Conservation (phyloP, 2,113 vertebrate species). For the Bucco capensis region DNA sequence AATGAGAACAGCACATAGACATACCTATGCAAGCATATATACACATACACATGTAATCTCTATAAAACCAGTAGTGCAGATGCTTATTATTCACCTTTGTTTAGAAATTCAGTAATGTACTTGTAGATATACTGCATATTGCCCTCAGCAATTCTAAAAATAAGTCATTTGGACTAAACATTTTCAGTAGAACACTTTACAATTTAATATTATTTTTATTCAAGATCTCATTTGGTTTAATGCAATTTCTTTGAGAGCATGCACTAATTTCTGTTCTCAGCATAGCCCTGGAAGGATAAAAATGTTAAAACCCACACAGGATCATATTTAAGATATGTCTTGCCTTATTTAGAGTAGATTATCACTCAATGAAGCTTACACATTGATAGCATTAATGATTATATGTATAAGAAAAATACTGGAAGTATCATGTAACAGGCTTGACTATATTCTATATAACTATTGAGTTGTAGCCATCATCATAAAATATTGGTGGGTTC, state of each 20-base stretch:
- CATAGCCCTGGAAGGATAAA: slow-evolving; percentile 1
- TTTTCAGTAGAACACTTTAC: slow-evolving; percentile 39
- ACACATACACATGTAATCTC: background rate
- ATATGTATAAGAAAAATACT: background rate
- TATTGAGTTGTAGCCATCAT: background rate
- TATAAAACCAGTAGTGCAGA: background rate
- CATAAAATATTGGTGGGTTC: background rate
- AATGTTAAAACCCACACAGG: no score
- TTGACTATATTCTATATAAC: background rate
- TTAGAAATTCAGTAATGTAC: slow-evolving; percentile 18
- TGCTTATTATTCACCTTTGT: background rate
- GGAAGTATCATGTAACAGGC: background rate
- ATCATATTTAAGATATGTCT: background rate
- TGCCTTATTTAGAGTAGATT: slow-evolving; percentile 17
- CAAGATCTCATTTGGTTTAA: slow-evolving; percentile 25
- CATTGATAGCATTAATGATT: background rate
- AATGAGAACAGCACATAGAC: background rate
- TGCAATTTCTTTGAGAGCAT: slow-evolving; percentile 26
- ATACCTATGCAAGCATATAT: background rate
- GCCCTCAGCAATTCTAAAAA: slow-evolving; percentile 49
- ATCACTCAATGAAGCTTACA: background rate
- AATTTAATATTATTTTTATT: slow-evolving; percentile 56
- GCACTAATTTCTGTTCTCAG: slow-evolving; percentile 21
- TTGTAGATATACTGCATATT: slow-evolving; percentile 29
- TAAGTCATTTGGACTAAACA: slow-evolving; percentile 43